These are phyloP conservation scores for Yponomeuta malinellus DNA, from an alignment of 2,888 invertebrate genomes.

Conservation along the genomic window DNA sequence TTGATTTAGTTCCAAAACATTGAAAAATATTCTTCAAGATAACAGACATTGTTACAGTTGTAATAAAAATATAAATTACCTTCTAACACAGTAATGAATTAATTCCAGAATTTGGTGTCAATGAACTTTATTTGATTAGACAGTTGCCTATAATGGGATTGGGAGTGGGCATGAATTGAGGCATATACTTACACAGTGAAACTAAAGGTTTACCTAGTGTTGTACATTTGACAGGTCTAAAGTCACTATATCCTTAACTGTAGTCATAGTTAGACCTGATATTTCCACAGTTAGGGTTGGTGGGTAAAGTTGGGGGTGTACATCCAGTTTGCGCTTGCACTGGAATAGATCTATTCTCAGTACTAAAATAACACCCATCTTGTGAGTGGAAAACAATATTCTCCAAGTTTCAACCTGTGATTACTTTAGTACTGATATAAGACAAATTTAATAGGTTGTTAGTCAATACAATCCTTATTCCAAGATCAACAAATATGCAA, in stretches of 20 bases:
- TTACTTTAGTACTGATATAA: too few species aligned
- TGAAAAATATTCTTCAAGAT: background rate
- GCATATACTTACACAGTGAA: background rate
- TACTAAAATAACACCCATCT: background rate
- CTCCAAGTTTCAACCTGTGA: too few species aligned
- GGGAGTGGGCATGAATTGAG: constrained; percentile 12
- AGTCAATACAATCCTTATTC: too few species aligned
- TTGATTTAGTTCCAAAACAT: background rate
- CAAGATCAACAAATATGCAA: too few species aligned
- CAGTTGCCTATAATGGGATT: constrained; percentile 10
- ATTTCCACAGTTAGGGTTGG: too few species aligned
- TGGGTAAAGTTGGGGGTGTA: too few species aligned
- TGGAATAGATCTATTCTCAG: background rate
- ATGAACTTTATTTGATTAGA: constrained; percentile 45
- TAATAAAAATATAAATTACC: background rate
- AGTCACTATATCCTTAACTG: too few species aligned
- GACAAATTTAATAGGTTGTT: too few species aligned
- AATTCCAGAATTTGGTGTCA: constrained; percentile 40
- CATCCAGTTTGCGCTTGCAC: too few species aligned
- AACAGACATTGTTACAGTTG: background rate
- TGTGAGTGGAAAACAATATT: too few species aligned
- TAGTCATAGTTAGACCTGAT: too few species aligned
- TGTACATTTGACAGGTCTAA: too few species aligned
- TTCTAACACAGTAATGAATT: background rate
- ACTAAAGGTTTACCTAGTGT: background rate